Conservation (phyloP, 2,888 invertebrate species). For the Dermolepida albohirtum region DNA sequence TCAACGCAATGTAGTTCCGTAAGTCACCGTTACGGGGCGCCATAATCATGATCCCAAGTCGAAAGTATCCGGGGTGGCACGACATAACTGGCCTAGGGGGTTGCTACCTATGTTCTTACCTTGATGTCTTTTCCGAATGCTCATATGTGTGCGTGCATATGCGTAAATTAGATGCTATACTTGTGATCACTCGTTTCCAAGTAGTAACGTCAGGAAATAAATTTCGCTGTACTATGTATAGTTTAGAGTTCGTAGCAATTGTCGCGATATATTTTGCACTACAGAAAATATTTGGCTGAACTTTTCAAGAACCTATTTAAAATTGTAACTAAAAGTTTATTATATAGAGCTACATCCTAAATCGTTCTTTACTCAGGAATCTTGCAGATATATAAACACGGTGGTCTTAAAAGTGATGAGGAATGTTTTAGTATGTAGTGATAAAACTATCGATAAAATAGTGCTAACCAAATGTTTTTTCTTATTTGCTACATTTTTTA, state of each 20-base stretch:
- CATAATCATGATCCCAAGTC: constrained; percentile 38
- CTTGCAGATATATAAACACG: no score
- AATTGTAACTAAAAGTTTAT: no score
- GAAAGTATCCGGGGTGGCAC: constrained; percentile 43
- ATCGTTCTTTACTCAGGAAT: no score
- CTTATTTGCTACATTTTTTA: no score
- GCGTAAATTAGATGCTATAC: constrained; percentile 25
- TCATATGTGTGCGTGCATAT: constrained; percentile 26
- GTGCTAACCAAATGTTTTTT: no score
- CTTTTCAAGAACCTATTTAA: no score
- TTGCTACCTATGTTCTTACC: constrained; percentile 44
- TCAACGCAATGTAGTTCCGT: constrained; percentile 51
- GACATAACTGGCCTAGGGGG: constrained; percentile 46
- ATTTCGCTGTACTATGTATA: constrained; percentile 23
- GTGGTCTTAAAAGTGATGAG: no score
- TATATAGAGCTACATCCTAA: no score
- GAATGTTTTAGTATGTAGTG: no score
- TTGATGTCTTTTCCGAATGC: constrained; percentile 57
- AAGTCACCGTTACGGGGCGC: constrained; percentile 51
- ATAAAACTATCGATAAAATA: no score
- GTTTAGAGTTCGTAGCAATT: constrained; percentile 1
- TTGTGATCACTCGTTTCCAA: constrained; percentile 24
- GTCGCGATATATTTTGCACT: constrained; percentile 5
- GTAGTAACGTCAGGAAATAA: constrained; percentile 19
- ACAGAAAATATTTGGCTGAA: neutral